Percentiles rank a stretch among this genome's conserved stretches.
Evolutionary conservation across 2,888 invertebrate genomes (phyloP).

Genomic region (Agriopis aurantiaria): DNA sequence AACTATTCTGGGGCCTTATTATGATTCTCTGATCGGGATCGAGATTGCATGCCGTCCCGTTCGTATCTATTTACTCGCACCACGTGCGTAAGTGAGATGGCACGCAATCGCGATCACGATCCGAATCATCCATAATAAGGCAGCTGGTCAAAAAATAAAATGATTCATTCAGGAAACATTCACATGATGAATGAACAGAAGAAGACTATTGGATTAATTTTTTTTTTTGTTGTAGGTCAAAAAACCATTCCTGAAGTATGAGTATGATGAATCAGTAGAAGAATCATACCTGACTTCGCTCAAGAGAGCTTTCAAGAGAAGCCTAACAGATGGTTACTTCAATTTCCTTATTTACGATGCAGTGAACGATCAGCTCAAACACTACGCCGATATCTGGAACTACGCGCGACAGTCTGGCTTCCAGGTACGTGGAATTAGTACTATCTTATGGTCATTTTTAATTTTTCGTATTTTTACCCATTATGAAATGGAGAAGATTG

Average conservation of each 20-base stretch:
- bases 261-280: slow-evolving; percentile 95
- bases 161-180: too few species aligned
- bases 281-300: slow-evolving; percentile 93
- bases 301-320: slow-evolving; percentile 96
- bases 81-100: too few species aligned
- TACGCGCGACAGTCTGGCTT: slow-evolving; percentile 94
- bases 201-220: too few species aligned
- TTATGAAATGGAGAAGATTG: too few species aligned
- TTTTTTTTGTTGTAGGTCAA: slow-evolving; percentile 74
- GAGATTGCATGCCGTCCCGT: too few species aligned
- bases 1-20: too few species aligned
- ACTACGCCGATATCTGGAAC: slow-evolving; percentile 96
- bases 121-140: too few species aligned
- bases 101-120: too few species aligned
- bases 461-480: background rate
- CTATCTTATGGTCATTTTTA: background rate
- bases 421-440: slow-evolving; percentile 86
- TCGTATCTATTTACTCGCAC: too few species aligned
- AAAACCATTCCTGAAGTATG: slow-evolving; percentile 92
- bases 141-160: too few species aligned
- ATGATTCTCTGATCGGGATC: too few species aligned
- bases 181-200: too few species aligned
- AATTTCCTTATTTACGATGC: slow-evolving; percentile 97
- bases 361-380: slow-evolving; percentile 92
- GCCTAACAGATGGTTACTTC: slow-evolving; percentile 95